Percentiles rank a stretch among this genome's conserved stretches.
These are phyloP conservation scores for Sebastes hubbsi DNA, from an alignment of 2,797 vertebrate species.

Conservation along the genomic window DNA sequence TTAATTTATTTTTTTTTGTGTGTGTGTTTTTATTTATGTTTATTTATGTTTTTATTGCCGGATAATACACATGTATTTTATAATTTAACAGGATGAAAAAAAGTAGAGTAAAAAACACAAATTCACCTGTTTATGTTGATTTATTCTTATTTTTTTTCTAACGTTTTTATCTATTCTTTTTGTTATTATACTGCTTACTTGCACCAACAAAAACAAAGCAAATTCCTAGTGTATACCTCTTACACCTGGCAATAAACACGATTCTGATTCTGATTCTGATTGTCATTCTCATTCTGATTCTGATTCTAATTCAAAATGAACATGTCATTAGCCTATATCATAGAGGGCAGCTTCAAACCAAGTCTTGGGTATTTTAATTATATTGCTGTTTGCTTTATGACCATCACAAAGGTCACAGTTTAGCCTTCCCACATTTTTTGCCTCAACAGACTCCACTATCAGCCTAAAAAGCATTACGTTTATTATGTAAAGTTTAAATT, in stretches of 20 bases:
- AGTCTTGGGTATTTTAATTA: neutral
- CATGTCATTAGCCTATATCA: neutral
- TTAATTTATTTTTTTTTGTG: neutral
- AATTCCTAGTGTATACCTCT: too few species aligned
- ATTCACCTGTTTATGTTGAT: neutral
- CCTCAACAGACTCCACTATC: neutral
- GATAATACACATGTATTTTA: neutral
- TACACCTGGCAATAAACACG: too few species aligned
- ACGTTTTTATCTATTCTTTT: too few species aligned
- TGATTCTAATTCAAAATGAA: neutral
- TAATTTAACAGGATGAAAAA: neutral
- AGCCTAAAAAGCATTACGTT: neutral
- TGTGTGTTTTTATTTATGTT: neutral
- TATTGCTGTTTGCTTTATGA: neutral
- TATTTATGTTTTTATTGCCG: neutral
- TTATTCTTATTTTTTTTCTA: neutral
- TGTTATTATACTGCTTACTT: too few species aligned
- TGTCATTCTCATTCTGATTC: too few species aligned
- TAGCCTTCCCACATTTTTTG: neutral
- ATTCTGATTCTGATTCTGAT: too few species aligned
- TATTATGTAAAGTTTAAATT: neutral
- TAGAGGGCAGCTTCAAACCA: neutral
- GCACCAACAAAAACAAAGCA: too few species aligned
- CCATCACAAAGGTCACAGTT: slow-evolving; percentile 2
- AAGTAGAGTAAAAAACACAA: neutral